A percentile compares a stretch with the other conserved stretches of the same genome.
These are phyloP conservation scores for Magallana angulata DNA, from an alignment of 1,140 invertebrate species.

Conservation along the genomic window DNA sequence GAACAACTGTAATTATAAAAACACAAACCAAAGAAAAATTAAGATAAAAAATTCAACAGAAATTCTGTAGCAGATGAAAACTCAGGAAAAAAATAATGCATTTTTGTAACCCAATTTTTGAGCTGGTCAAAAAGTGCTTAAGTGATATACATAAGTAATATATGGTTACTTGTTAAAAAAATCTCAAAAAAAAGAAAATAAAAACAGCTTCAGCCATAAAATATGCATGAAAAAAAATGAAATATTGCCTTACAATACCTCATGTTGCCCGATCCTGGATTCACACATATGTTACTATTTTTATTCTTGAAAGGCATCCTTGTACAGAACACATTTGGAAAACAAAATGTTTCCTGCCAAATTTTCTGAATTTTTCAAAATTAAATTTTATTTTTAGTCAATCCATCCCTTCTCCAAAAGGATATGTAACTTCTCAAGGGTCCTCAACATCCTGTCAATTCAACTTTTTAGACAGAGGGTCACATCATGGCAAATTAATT, in stretches of 20 bases:
- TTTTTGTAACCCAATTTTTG: not conserved
- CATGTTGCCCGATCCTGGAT: not conserved
- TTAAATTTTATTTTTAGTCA: not conserved
- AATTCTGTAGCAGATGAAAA: not conserved
- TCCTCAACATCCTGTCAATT: too few species aligned
- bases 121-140: not conserved
- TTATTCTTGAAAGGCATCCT: conserved; percentile 53
- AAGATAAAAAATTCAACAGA: not conserved
- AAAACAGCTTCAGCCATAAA: conserved; percentile 45
- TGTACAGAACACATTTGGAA: conserved; percentile 55
- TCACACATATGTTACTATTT: conserved; percentile 38
- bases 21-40: not conserved
- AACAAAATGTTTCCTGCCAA: conserved; percentile 57
- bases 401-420: too few species aligned
- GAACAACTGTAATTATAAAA: not conserved
- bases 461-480: too few species aligned
- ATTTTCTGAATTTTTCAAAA: conserved; percentile 11
- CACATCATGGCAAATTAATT: too few species aligned
- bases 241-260: conserved; percentile 51
- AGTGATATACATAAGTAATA: not conserved
- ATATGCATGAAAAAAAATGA: conserved; percentile 38
- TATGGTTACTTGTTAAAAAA: conserved; percentile 6
- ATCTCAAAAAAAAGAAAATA: conserved; percentile 26
- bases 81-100: conserved; percentile 26
- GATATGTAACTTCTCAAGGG: too few species aligned